These are phyloP conservation scores for Gambelia wislizenii DNA, from an alignment of 2,797 vertebrate genomes.

Conservation along the genomic window DNA sequence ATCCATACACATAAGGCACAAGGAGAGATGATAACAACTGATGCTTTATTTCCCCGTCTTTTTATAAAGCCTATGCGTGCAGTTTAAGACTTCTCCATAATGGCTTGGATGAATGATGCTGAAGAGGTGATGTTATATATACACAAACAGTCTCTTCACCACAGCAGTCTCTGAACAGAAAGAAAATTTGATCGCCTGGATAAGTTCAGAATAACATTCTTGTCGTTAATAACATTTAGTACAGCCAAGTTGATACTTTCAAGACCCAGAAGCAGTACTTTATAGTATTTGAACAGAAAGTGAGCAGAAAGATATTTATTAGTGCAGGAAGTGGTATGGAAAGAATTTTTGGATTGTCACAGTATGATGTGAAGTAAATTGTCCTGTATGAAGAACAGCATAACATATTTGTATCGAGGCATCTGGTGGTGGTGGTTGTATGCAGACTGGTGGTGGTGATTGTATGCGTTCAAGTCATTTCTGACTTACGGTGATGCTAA, in stretches of 20 bases:
- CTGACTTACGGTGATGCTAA: no score
- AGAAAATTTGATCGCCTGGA: background rate
- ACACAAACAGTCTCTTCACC: background rate
- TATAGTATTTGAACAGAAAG: background rate
- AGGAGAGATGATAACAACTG: constrained; percentile 13
- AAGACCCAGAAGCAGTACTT: background rate
- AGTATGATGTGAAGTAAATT: background rate
- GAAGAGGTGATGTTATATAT: background rate
- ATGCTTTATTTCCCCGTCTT: constrained; percentile 41
- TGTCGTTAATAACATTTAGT: constrained; percentile 3
- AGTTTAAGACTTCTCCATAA: background rate
- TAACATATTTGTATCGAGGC: background rate
- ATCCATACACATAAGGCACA: constrained; percentile 27
- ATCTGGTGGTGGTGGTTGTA: background rate
- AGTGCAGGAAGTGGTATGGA: background rate
- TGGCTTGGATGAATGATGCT: background rate
- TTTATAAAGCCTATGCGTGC: background rate
- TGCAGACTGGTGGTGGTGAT: no score
- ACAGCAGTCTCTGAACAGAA: background rate
- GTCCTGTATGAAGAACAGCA: background rate
- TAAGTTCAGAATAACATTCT: constrained; percentile 5
- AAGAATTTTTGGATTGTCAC: background rate
- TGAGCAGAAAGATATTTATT: background rate
- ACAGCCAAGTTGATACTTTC: background rate
- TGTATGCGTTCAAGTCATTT: no score